phyloP scores from a whole-genome alignment of 2,113 vertebrate species.

The Cheirogaleus medius region DNA sequence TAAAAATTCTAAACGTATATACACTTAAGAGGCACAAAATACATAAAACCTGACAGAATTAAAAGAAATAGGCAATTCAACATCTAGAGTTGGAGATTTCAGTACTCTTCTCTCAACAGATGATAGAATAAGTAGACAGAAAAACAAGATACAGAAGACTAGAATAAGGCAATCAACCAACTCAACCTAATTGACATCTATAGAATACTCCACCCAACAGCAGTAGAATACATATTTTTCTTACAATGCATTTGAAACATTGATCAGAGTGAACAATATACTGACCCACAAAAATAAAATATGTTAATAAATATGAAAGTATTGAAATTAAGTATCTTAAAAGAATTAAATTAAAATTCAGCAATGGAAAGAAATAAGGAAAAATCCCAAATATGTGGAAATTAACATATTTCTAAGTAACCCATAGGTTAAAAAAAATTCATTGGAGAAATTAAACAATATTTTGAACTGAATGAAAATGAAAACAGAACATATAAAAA shows the following conservation, averaged over 20 bases:
- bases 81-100: neutral
- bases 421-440: neutral
- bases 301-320: neutral
- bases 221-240: neutral
- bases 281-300: neutral
- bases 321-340: neutral
- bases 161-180: neutral
- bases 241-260: neutral
- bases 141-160: neutral
- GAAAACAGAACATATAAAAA: neutral
- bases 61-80: neutral
- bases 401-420: slow-evolving; percentile 4
- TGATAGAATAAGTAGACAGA: neutral
- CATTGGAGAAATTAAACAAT: neutral
- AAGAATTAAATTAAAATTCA: neutral
- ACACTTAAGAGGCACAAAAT: neutral
- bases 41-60: neutral
- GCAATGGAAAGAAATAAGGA: neutral
- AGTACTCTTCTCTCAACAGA: neutral
- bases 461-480: slow-evolving; percentile 2
- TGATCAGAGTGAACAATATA: neutral
- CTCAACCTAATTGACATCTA: neutral
- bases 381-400: neutral
- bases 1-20: neutral
- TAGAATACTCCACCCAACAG: neutral